Conservation (phyloP, 2,113 vertebrate genomes). For the Regulus satrapa region DNA sequence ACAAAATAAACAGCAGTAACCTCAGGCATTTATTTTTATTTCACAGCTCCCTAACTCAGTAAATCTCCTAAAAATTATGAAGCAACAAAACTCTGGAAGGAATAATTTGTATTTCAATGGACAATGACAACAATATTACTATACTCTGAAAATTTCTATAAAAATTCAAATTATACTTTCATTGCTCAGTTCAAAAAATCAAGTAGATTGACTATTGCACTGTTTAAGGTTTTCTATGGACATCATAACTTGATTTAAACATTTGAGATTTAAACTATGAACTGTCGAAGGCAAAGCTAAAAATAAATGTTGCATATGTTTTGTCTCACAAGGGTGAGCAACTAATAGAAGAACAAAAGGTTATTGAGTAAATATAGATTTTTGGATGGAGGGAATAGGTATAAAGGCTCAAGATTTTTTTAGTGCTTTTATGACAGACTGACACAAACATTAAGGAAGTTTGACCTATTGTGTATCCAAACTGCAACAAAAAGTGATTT, state of each 20-base stretch:
- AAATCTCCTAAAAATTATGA: background rate
- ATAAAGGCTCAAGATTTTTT: constrained; percentile 11
- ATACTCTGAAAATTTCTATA: background rate
- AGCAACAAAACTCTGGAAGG: background rate
- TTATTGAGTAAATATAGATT: constrained; percentile 53
- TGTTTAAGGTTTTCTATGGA: background rate
- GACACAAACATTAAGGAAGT: constrained; percentile 45
- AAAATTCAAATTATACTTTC: background rate
- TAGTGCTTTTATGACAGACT: constrained; percentile 30
- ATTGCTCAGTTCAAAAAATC: background rate
- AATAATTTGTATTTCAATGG: background rate
- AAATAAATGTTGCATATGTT: background rate
- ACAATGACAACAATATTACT: background rate
- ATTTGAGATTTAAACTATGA: background rate
- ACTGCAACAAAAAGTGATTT: constrained; percentile 16
- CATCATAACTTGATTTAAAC: background rate
- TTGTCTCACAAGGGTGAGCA: background rate
- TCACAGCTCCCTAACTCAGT: background rate
- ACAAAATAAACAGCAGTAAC: background rate
- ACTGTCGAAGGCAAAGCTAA: background rate
- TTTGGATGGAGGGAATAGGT: background rate
- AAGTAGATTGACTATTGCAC: background rate
- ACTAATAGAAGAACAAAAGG: constrained; percentile 28
- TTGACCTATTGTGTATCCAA: constrained; percentile 15
- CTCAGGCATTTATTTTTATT: constrained; percentile 2